A percentile compares a stretch with the other conserved stretches of the same genome.
These are phyloP conservation scores for Dinomys branickii DNA, from an alignment of 2,113 vertebrate species.

Conservation along the genomic window DNA sequence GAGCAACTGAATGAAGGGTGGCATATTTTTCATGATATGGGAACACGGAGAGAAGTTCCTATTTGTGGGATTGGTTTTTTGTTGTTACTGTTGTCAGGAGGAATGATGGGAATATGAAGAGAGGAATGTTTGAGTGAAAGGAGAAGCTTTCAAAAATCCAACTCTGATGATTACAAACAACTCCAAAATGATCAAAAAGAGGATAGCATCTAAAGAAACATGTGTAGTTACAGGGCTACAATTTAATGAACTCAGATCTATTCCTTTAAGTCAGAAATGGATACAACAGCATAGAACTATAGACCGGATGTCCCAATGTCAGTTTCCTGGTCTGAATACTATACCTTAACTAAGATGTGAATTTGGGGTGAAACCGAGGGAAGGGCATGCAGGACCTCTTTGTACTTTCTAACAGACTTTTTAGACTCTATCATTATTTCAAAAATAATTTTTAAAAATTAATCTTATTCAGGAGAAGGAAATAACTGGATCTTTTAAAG, in stretches of 20 bases:
- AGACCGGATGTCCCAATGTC: background rate
- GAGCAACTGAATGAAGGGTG: background rate
- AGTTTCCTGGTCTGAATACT: background rate
- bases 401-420: too few species aligned
- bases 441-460: background rate
- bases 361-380: background rate
- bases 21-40: background rate
- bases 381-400: background rate
- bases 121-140: background rate
- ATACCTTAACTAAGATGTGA: background rate
- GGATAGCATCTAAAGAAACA: background rate
- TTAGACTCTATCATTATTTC: background rate
- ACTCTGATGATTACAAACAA: background rate
- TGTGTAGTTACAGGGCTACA: background rate
- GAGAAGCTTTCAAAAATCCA: background rate
- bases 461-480: background rate
- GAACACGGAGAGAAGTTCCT: background rate
- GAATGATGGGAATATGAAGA: background rate
- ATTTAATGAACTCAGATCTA: background rate
- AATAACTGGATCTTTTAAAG: background rate
- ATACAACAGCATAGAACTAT: background rate
- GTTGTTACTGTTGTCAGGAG: background rate
- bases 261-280: constrained; percentile 7
- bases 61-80: background rate
- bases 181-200: background rate